phyloP scores from a whole-genome alignment of 2,797 vertebrate genomes.

The Pangasius krempfi region DNA sequence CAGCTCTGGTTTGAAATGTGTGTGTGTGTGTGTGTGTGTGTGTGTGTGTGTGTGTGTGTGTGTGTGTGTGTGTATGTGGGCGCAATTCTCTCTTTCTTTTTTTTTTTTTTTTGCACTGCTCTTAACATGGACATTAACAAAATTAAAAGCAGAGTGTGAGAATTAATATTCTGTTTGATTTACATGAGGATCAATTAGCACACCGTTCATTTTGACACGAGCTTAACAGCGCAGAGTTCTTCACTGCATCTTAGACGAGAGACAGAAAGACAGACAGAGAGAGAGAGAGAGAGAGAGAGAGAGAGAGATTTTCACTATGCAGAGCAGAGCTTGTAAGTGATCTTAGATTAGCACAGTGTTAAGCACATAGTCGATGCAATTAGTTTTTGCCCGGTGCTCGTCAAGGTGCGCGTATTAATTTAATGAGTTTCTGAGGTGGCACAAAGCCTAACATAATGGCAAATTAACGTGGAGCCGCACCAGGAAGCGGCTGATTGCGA shows the following conservation, averaged over 20 bases:
- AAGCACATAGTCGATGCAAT: slow-evolving; percentile 65
- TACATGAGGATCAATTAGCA: slow-evolving; percentile 25
- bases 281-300: slow-evolving; percentile 47
- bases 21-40: not conserved
- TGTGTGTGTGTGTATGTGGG: not conserved
- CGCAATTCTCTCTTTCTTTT: not conserved
- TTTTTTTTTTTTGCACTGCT: not conserved
- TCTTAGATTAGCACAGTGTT: slow-evolving; percentile 64
- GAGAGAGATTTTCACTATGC: slow-evolving; percentile 46
- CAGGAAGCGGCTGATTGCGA: not conserved
- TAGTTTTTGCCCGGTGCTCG: slow-evolving; percentile 67
- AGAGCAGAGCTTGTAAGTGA: slow-evolving; percentile 67
- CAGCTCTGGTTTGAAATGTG: not conserved
- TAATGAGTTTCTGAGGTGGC: slow-evolving; percentile 54
- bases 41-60: not conserved
- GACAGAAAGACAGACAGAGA: too few relatives aligned
- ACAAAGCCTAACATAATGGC: slow-evolving; percentile 50
- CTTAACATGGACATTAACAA: not conserved
- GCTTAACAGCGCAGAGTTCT: not conserved
- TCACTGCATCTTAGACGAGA: not conserved
- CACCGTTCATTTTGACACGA: not conserved
- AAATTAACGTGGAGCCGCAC: slow-evolving; percentile 18
- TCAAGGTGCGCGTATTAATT: slow-evolving; percentile 61
- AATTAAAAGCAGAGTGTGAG: slow-evolving; percentile 12
- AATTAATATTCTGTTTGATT: slow-evolving; percentile 31